These are phyloP conservation scores for Brachymystax lenok DNA, from an alignment of 2,797 vertebrate species.

Conservation along the genomic window DNA sequence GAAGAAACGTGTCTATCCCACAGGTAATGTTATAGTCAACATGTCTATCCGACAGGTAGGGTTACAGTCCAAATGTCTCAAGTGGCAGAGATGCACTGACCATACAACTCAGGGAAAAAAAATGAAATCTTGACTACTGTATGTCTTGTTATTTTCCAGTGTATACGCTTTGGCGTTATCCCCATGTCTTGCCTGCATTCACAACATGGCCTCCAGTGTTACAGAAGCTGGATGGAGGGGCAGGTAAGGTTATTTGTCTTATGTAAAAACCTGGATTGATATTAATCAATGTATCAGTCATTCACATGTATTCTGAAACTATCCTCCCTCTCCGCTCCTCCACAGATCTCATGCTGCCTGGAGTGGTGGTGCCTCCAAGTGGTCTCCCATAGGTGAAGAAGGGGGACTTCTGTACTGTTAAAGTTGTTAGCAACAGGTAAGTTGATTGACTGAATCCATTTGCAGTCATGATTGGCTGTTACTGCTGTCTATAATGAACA, in stretches of 20 bases:
- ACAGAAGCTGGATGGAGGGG: conserved; percentile 89
- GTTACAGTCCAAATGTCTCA: background rate
- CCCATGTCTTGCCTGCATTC: conserved; percentile 85
- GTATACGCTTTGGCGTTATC: conserved; percentile 88
- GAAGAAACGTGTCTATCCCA: conserved; percentile 87
- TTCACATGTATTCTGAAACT: background rate
- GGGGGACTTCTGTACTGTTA: conserved; percentile 85
- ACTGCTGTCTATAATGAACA: background rate
- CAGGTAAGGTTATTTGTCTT: conserved; percentile 76
- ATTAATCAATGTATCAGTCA: background rate
- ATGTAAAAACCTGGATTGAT: background rate
- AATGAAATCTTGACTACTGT: background rate
- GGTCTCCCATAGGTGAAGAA: conserved; percentile 85
- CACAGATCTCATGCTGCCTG: conserved; percentile 96
- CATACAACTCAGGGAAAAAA: background rate
- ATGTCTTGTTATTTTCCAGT: conserved; percentile 71
- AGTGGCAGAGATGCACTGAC: background rate
- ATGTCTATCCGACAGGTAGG: conserved; percentile 90
- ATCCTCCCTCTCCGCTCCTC: conserved; percentile 18
- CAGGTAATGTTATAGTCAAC: conserved; percentile 79
- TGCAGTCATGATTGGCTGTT: background rate
- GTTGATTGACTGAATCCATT: background rate
- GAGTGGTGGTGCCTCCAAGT: conserved; percentile 82
- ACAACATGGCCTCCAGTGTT: conserved; percentile 91
- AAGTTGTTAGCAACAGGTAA: conserved; percentile 86